These are phyloP conservation scores for Timema cristinae DNA, from an alignment of 2,888 invertebrate genomes.

Conservation along the genomic window DNA sequence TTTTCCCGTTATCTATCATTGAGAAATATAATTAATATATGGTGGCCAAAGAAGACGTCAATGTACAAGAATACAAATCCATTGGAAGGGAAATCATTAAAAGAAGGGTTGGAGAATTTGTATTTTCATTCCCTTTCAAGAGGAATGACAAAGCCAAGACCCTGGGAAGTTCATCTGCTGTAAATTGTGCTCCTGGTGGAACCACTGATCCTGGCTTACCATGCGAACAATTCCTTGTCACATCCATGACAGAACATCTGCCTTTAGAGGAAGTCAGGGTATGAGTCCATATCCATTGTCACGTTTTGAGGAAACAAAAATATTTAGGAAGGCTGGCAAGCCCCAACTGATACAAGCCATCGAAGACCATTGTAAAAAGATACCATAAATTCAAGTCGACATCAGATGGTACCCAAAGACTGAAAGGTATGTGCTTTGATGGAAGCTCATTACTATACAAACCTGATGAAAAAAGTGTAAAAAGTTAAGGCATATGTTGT, in stretches of 20 bases:
- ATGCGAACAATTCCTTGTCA: background rate
- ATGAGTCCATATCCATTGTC: background rate
- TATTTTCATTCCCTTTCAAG: background rate
- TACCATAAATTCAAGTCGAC: too few relatives aligned
- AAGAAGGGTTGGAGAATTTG: background rate
- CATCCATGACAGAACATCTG: background rate
- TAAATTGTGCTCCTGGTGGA: background rate
- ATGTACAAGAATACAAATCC: background rate
- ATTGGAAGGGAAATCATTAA: background rate
- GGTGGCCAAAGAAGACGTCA: background rate
- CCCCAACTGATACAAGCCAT: background rate
- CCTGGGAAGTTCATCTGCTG: background rate
- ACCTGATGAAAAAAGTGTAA: too few relatives aligned
- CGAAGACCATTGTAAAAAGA: too few relatives aligned
- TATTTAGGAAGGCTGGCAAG: background rate
- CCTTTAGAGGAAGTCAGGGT: background rate
- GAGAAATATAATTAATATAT: conserved; percentile 3
- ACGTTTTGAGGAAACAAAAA: background rate
- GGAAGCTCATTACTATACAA: too few relatives aligned
- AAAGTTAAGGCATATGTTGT: too few relatives aligned
- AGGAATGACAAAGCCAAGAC: background rate
- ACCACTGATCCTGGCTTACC: conserved; percentile 3
- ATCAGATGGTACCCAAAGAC: too few relatives aligned
- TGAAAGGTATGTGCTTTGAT: too few relatives aligned
- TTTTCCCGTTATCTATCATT: background rate